Percentiles rank a stretch among this genome's conserved stretches.
Conservation (phyloP, 2,797 vertebrate species). For the Malacoctenus gilli region DNA sequence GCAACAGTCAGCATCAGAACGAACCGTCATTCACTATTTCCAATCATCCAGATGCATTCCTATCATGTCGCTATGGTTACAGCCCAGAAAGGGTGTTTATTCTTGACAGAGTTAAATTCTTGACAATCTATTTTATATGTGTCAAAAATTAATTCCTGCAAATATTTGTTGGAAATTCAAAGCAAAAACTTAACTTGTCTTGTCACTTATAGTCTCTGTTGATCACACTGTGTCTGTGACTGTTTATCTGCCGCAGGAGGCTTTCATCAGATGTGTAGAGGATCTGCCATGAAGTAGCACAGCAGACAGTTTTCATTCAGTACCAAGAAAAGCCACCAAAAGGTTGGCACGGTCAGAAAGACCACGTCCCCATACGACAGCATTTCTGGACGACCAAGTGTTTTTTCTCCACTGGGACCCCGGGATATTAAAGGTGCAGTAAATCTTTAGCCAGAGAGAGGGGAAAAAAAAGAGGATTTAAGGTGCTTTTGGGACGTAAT, state of each 20-base stretch:
- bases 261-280: slow-evolving; percentile 4
- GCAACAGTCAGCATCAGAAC: too few relatives aligned
- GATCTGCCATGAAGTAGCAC: slow-evolving; percentile 1
- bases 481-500: neutral
- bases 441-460: too few relatives aligned
- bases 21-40: too few relatives aligned
- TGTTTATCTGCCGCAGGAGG: neutral
- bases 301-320: slow-evolving; percentile 3
- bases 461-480: neutral
- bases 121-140: too few relatives aligned
- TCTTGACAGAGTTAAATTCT: too few relatives aligned
- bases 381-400: neutral
- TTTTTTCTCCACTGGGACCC: neutral
- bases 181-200: neutral
- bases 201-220: neutral
- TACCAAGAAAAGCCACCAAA: neutral
- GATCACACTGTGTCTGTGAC: neutral
- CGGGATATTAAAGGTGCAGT: neutral
- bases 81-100: too few relatives aligned
- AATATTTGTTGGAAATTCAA: too few relatives aligned
- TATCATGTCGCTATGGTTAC: too few relatives aligned
- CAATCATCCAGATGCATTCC: too few relatives aligned
- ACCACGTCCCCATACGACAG: neutral
- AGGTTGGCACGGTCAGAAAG: neutral
- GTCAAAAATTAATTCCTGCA: too few relatives aligned